phyloP scores from a whole-genome alignment of 2,888 invertebrate genomes.

The Pteria penguin region DNA sequence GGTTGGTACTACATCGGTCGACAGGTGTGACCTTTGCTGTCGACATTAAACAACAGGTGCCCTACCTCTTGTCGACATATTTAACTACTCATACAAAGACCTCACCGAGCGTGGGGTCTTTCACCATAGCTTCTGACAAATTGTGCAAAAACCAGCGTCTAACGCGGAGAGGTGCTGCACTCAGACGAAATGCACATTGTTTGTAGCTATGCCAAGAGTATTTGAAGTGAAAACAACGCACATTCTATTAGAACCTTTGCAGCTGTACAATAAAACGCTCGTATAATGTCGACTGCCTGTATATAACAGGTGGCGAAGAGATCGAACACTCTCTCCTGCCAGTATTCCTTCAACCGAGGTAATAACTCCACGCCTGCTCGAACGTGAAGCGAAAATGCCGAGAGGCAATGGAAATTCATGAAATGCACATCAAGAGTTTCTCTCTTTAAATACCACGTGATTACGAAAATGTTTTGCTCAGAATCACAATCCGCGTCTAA shows the following conservation, averaged over 20 bases:
- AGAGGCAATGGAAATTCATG: too few relatives aligned
- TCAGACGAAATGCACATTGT: background rate
- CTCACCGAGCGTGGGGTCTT: background rate
- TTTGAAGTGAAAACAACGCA: background rate
- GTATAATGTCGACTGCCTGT: background rate
- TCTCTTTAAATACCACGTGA: too few relatives aligned
- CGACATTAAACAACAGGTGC: background rate
- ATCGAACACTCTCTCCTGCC: background rate
- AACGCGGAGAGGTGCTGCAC: background rate
- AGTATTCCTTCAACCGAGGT: background rate
- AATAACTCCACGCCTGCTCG: background rate
- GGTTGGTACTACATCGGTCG: too few relatives aligned
- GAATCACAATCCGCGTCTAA: too few relatives aligned
- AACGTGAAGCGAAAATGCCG: background rate
- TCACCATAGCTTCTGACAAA: background rate
- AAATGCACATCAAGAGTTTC: too few relatives aligned
- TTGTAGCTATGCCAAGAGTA: slow-evolving; percentile 1
- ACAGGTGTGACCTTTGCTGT: too few relatives aligned
- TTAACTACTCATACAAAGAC: background rate
- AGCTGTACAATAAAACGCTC: slow-evolving; percentile 1
- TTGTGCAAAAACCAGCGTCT: background rate
- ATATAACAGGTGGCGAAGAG: background rate
- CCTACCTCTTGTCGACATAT: background rate
- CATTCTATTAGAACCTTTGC: background rate
- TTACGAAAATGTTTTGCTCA: too few relatives aligned